Evolutionary conservation across 2,113 vertebrate genomes (phyloP).

Genomic region (Nerophis ophidion): DNA sequence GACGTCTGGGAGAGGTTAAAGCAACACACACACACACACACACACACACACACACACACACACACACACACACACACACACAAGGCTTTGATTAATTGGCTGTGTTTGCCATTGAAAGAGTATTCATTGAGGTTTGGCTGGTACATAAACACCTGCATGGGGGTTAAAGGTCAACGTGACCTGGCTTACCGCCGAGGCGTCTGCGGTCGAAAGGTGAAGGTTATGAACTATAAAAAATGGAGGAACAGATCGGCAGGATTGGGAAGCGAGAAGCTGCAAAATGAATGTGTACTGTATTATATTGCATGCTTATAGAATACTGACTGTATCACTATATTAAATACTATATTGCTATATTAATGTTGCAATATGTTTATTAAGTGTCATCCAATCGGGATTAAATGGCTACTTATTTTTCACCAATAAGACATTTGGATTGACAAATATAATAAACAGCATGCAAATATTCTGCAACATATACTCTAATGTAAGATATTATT

Average conservation of each 20-base stretch:
- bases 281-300: too few species aligned
- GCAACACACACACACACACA: slow-evolving; percentile 57
- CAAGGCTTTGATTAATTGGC: slow-evolving; percentile 67
- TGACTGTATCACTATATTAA: too few species aligned
- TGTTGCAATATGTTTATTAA: too few species aligned
- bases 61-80: slow-evolving; percentile 46
- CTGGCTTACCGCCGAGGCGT: slow-evolving; percentile 40
- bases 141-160: slow-evolving; percentile 46
- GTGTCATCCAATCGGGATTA: too few species aligned
- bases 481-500: too few species aligned
- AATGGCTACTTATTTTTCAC: too few species aligned
- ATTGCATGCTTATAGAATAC: too few species aligned
- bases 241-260: slow-evolving; percentile 6
- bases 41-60: slow-evolving; percentile 28
- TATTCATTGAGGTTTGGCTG: slow-evolving; percentile 60
- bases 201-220: slow-evolving; percentile 51
- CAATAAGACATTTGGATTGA: too few species aligned
- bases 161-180: slow-evolving; percentile 39
- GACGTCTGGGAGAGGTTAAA: slow-evolving; percentile 70
- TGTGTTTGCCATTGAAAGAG: slow-evolving; percentile 58
- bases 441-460: too few species aligned
- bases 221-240: slow-evolving; percentile 50
- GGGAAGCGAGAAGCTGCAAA: slow-evolving; percentile 16
- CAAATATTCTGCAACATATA: too few species aligned
- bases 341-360: too few species aligned